phyloP scores from a whole-genome alignment of 2,797 vertebrate genomes.

The Anomalospiza imberbis region DNA sequence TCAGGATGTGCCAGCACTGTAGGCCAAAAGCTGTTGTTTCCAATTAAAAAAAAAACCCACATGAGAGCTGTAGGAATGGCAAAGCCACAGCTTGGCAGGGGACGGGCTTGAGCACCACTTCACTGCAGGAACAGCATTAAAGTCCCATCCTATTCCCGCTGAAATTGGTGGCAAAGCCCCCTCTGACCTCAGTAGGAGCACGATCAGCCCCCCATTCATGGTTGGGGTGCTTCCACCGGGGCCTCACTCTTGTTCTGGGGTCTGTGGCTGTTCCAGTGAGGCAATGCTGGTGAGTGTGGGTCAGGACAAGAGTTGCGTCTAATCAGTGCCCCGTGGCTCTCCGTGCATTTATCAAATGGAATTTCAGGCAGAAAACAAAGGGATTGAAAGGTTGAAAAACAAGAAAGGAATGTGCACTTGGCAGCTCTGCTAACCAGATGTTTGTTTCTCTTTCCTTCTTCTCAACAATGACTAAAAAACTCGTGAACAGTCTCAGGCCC shows the following conservation, averaged over 20 bases:
- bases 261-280: background rate
- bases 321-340: constrained; percentile 38
- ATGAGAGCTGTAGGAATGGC: background rate
- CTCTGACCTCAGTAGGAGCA: background rate
- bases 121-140: background rate
- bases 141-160: background rate
- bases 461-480: constrained; percentile 56
- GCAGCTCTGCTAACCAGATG: constrained; percentile 67
- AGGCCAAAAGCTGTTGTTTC: background rate
- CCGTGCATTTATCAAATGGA: constrained; percentile 18
- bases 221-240: background rate
- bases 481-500: constrained; percentile 35
- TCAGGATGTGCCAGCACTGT: background rate
- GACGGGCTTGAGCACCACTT: background rate
- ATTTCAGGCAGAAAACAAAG: constrained; percentile 58
- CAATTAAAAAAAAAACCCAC: background rate
- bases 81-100: background rate
- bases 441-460: constrained; percentile 52
- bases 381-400: constrained; percentile 56
- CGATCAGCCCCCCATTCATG: background rate
- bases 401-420: constrained; percentile 52
- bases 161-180: constrained; percentile 12
- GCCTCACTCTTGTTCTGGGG: background rate
- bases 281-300: background rate
- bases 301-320: background rate